phyloP scores from a whole-genome alignment of 2,113 vertebrate genomes.

The Leptodactylus fuscus region DNA sequence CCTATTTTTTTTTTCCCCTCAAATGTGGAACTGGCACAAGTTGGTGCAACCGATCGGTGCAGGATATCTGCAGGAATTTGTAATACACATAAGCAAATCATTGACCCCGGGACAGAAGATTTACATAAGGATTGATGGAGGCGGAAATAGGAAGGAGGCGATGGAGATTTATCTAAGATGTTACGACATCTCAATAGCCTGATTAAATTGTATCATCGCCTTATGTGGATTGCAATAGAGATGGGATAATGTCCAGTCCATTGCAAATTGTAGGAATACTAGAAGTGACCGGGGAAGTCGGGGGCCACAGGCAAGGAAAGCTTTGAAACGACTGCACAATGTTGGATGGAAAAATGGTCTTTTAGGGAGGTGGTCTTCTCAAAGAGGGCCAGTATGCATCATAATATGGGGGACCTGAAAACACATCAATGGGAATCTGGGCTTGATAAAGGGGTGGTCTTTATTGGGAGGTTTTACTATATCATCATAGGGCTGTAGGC shows the following conservation, averaged over 20 bases:
- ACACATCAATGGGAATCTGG: too few relatives aligned
- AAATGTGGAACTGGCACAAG: slow-evolving; percentile 3
- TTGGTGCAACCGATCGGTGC: neutral
- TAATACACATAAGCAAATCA: slow-evolving; percentile 18
- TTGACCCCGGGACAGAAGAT: neutral
- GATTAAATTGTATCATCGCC: neutral
- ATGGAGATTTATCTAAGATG: neutral
- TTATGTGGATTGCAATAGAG: neutral
- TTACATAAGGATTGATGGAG: slow-evolving; percentile 14
- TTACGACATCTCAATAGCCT: neutral
- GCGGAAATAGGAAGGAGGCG: neutral
- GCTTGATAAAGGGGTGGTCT: too few relatives aligned
- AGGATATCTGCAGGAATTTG: slow-evolving; percentile 3
- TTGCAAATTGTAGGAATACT: too few relatives aligned
- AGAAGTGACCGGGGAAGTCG: too few relatives aligned
- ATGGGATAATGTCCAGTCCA: neutral
- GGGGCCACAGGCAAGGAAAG: too few relatives aligned
- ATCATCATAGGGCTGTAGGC: too few relatives aligned
- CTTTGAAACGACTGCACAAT: too few relatives aligned
- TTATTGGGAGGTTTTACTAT: too few relatives aligned
- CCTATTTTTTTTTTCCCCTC: neutral
- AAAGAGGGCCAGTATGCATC: too few relatives aligned
- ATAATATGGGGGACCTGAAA: too few relatives aligned
- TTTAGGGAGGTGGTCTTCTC: too few relatives aligned
- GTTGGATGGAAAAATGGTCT: too few relatives aligned